A percentile compares a stretch with the other conserved stretches of the same genome.
Conservation (phyloP, 2,888 invertebrate species). For the Agriopis marginaria region DNA sequence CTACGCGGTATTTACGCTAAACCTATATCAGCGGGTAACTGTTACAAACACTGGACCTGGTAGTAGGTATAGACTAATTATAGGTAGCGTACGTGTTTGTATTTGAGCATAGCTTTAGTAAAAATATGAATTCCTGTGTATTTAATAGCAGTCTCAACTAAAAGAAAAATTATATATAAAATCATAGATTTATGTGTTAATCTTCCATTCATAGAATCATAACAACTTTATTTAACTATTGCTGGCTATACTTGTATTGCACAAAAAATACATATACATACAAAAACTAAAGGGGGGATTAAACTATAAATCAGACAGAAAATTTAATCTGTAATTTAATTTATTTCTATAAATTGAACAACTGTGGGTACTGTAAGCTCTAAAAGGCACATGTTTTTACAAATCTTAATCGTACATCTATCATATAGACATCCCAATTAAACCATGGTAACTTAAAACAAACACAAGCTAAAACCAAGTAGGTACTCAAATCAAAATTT, state of each 20-base stretch:
- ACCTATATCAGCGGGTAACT: too few relatives aligned
- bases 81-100: too few relatives aligned
- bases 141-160: too few relatives aligned
- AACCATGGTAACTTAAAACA: slow-evolving; percentile 66
- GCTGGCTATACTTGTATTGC: neutral
- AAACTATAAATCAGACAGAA: slow-evolving; percentile 8
- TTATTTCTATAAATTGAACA: slow-evolving; percentile 31
- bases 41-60: too few relatives aligned
- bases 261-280: neutral
- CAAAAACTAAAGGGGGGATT: neutral
- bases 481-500: neutral
- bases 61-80: too few relatives aligned
- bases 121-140: too few relatives aligned
- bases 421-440: slow-evolving; percentile 61
- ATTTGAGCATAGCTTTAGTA: too few relatives aligned
- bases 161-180: too few relatives aligned
- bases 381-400: slow-evolving; percentile 45
- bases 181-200: too few relatives aligned
- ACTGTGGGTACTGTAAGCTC: slow-evolving; percentile 19
- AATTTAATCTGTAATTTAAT: slow-evolving; percentile 22
- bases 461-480: slow-evolving; percentile 26
- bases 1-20: too few relatives aligned
- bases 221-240: neutral
- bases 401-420: slow-evolving; percentile 44
- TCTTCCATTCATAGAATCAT: neutral